A percentile compares a stretch with the other conserved stretches of the same genome.
phyloP scores from a whole-genome alignment of 1,140 invertebrate genomes.

The Heliothis virescens region DNA sequence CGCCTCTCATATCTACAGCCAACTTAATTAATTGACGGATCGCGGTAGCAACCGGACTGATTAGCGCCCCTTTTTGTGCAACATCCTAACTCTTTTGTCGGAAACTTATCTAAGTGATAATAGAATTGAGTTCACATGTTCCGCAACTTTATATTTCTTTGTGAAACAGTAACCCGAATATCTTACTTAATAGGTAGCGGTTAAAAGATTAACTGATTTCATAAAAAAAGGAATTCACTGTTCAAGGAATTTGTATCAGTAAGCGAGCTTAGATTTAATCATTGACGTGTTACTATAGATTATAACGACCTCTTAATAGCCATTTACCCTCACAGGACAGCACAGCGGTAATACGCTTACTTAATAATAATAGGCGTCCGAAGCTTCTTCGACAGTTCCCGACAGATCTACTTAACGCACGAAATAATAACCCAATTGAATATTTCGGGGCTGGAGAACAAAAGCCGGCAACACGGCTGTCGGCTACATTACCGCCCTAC shows the following conservation, averaged over 20 bases:
- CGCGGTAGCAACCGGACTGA: slow-evolving; percentile 74
- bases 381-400: slow-evolving; percentile 45
- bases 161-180: background rate
- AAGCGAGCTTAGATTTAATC: slow-evolving; percentile 2
- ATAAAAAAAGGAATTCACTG: background rate
- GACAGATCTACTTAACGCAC: slow-evolving; percentile 50
- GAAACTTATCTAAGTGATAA: slow-evolving; percentile 72
- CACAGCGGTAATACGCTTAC: slow-evolving; percentile 12
- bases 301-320: slow-evolving; percentile 20
- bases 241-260: background rate
- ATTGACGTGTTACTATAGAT: background rate
- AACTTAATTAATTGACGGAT: slow-evolving; percentile 84
- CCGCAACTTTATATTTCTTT: slow-evolving; percentile 42
- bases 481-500: slow-evolving; percentile 83
- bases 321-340: slow-evolving; percentile 16
- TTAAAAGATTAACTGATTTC: slow-evolving; percentile 16
- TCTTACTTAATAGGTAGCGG: slow-evolving; percentile 21
- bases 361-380: slow-evolving; percentile 43
- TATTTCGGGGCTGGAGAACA: slow-evolving; percentile 77
- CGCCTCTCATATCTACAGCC: slow-evolving; percentile 79
- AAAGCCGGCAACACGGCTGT: slow-evolving; percentile 83
- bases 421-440: slow-evolving; percentile 77
- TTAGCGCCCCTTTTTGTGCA: slow-evolving; percentile 76
- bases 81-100: slow-evolving; percentile 78
- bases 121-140: slow-evolving; percentile 46